Conservation (phyloP, 1,140 invertebrate species). For the Pogonus chalceus region DNA sequence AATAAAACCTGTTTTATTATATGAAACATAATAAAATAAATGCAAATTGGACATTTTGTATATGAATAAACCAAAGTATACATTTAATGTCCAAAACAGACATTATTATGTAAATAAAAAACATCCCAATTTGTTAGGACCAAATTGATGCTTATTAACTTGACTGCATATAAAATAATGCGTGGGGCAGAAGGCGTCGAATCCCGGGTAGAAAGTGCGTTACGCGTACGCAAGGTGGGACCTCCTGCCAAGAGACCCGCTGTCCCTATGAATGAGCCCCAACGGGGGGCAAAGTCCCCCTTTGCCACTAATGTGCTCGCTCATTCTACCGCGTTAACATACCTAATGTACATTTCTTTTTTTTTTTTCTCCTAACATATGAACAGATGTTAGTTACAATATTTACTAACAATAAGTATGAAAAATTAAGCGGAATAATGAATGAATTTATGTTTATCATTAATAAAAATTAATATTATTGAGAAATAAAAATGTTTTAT, state of each 20-base stretch:
- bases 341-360: neutral
- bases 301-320: neutral
- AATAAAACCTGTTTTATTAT: no score
- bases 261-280: neutral
- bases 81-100: neutral
- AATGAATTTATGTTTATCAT: no score
- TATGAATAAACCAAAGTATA: neutral
- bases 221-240: neutral
- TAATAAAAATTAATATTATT: no score
- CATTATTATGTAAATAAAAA: neutral
- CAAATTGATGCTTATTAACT: neutral
- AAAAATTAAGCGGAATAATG: no score
- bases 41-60: no score
- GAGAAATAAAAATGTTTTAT: no score
- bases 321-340: neutral
- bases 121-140: neutral
- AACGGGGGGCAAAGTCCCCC: neutral
- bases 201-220: neutral
- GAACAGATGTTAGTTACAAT: conserved; percentile 3
- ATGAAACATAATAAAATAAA: no score
- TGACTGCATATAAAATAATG: neutral
- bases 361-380: neutral
- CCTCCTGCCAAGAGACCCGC: neutral
- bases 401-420: no score
- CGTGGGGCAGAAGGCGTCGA: neutral